Percentiles rank a stretch among this genome's conserved stretches.
Evolutionary conservation across 2,797 vertebrate species (phyloP).

Genomic region (Enteromius fasciolatus): DNA sequence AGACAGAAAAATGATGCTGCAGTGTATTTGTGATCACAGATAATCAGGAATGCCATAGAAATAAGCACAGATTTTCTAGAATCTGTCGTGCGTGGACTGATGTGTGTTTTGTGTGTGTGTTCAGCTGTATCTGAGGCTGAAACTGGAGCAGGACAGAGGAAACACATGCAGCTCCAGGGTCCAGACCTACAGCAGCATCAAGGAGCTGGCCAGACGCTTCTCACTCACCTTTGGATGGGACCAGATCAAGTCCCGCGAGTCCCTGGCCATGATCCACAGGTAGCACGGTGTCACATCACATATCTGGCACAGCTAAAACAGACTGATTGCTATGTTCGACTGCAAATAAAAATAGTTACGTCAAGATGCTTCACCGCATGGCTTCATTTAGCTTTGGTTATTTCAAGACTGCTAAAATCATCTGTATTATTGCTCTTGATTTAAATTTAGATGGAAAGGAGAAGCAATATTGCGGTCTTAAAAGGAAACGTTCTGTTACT

Average conservation of each 20-base stretch:
- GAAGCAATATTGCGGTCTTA: slow-evolving; percentile 8
- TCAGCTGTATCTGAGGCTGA: slow-evolving; percentile 83
- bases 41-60: background rate
- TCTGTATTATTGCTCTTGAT: slow-evolving; percentile 23
- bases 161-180: slow-evolving; percentile 71
- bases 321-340: background rate
- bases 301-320: slow-evolving; percentile 6
- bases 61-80: background rate
- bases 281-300: slow-evolving; percentile 58
- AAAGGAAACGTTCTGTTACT: slow-evolving; percentile 12
- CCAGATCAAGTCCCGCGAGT: slow-evolving; percentile 87
- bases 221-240: slow-evolving; percentile 89
- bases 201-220: slow-evolving; percentile 90
- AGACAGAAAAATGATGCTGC: background rate
- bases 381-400: slow-evolving; percentile 36
- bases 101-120: background rate
- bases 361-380: background rate
- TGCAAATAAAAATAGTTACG: slow-evolving; percentile 19
- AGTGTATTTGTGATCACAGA: background rate
- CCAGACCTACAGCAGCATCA: slow-evolving; percentile 88
- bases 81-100: background rate
- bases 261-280: slow-evolving; percentile 92
- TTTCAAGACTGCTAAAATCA: slow-evolving; percentile 10
- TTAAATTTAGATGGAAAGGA: slow-evolving; percentile 24
- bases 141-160: slow-evolving; percentile 76